These are phyloP conservation scores for Thunnus albacares DNA, from an alignment of 2,797 vertebrate genomes.

Conservation along the genomic window DNA sequence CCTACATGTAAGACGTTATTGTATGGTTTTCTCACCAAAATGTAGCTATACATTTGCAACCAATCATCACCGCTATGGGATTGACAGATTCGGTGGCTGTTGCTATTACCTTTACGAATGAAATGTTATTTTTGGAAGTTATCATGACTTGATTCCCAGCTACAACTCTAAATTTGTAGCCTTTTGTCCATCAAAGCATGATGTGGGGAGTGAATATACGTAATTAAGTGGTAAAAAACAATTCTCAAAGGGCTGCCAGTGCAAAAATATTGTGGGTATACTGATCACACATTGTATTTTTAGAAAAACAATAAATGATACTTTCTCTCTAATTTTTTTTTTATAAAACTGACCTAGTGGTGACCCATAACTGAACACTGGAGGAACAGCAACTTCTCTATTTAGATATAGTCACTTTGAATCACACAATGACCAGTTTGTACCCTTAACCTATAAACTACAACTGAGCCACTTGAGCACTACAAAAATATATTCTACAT, in stretches of 20 bases:
- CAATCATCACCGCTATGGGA: background rate
- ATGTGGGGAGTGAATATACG: background rate
- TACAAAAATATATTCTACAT: constrained; percentile 43
- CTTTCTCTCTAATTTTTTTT: constrained; percentile 13
- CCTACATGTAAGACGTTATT: background rate
- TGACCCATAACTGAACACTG: constrained; percentile 27
- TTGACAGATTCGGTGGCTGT: constrained; percentile 8
- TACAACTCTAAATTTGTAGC: constrained; percentile 29
- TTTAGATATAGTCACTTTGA: constrained; percentile 31
- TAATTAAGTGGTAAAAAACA: constrained; percentile 37
- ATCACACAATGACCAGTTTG: constrained; percentile 31
- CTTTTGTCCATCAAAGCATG: constrained; percentile 28
- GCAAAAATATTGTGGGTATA: constrained; percentile 20
- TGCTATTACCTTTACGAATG: constrained; percentile 3
- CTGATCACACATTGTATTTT: constrained; percentile 26
- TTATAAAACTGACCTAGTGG: constrained; percentile 30
- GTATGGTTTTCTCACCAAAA: background rate
- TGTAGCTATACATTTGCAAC: background rate
- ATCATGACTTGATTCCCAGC: constrained; percentile 43
- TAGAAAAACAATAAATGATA: constrained; percentile 23
- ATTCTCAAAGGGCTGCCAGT: background rate
- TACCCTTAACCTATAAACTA: constrained; percentile 39
- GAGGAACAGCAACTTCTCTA: constrained; percentile 27
- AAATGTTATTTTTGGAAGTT: constrained; percentile 28
- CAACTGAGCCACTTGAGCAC: constrained; percentile 22